Evolutionary conservation across 2,113 vertebrate genomes (phyloP).

Genomic region (Stegostoma tigrinum): DNA sequence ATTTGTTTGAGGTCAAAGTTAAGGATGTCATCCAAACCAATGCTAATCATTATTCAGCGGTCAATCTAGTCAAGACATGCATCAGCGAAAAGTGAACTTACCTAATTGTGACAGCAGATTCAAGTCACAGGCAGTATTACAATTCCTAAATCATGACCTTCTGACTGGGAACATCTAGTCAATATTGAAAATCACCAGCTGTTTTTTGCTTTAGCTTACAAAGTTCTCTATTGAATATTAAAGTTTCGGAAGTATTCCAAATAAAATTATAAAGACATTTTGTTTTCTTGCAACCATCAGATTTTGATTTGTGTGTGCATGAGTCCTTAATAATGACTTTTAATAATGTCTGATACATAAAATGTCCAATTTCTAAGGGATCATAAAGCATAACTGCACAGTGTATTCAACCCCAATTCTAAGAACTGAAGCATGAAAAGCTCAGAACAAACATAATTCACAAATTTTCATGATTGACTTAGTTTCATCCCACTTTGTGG

Average conservation of each 20-base stretch:
- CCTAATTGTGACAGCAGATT: not conserved
- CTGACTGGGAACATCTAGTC: not conserved
- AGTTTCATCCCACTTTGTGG: slow-evolving; percentile 50
- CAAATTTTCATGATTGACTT: slow-evolving; percentile 47
- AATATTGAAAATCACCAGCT: not conserved
- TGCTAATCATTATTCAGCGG: not conserved
- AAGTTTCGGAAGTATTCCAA: not conserved
- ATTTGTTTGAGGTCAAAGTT: not conserved
- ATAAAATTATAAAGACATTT: not conserved
- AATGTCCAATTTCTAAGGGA: not conserved
- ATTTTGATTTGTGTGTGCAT: not conserved
- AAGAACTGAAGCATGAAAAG: slow-evolving; percentile 46
- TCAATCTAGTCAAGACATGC: not conserved
- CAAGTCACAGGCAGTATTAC: not conserved
- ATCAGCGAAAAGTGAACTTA: not conserved
- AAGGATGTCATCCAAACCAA: not conserved
- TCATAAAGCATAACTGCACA: slow-evolving; percentile 13
- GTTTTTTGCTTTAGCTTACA: not conserved
- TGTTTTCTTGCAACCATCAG: not conserved
- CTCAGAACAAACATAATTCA: slow-evolving; percentile 52
- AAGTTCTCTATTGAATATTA: not conserved
- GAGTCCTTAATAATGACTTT: not conserved
- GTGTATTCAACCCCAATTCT: slow-evolving; percentile 49
- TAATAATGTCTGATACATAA: not conserved
- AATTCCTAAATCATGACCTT: not conserved